Evolutionary conservation across 2,888 invertebrate species (phyloP).

Genomic region (Scaptomyza parva): DNA sequence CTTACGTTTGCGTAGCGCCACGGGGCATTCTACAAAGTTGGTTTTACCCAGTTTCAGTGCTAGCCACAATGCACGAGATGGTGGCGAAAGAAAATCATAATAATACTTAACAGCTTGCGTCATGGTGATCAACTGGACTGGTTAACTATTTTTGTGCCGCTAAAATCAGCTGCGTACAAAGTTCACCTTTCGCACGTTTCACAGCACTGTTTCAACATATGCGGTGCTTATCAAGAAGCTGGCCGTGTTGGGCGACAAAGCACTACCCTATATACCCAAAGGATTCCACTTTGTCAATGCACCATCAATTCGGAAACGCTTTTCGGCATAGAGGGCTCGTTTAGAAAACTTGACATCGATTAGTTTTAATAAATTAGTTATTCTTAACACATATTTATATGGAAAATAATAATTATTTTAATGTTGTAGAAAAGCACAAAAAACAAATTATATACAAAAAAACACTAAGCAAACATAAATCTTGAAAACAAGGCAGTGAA

Average conservation of each 20-base stretch:
- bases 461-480: too few relatives aligned
- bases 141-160: neutral
- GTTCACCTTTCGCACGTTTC: conserved; percentile 12
- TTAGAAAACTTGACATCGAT: conserved; percentile 83
- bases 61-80: conserved; percentile 89
- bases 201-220: conserved; percentile 75
- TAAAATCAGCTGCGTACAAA: conserved; percentile 41
- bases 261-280: conserved; percentile 87
- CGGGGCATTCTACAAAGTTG: conserved; percentile 87
- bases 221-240: conserved; percentile 88
- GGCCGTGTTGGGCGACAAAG: conserved; percentile 87
- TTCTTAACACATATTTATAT: conserved; percentile 32
- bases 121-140: conserved; percentile 43
- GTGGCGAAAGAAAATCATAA: conserved; percentile 91
- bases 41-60: conserved; percentile 88
- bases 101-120: conserved; percentile 85
- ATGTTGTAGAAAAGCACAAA: conserved; percentile 1
- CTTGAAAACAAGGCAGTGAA: neutral
- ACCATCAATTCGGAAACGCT: conserved; percentile 84
- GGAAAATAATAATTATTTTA: conserved; percentile 16
- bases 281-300: conserved; percentile 88
- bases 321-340: conserved; percentile 84
- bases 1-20: conserved; percentile 88
- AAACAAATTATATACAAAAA: too few relatives aligned
- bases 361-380: conserved; percentile 51